Evolutionary conservation across 2,797 vertebrate genomes (phyloP), one percentile per base, ranked within the genome.

Genomic region (Apodemus agrarius): DNA sequence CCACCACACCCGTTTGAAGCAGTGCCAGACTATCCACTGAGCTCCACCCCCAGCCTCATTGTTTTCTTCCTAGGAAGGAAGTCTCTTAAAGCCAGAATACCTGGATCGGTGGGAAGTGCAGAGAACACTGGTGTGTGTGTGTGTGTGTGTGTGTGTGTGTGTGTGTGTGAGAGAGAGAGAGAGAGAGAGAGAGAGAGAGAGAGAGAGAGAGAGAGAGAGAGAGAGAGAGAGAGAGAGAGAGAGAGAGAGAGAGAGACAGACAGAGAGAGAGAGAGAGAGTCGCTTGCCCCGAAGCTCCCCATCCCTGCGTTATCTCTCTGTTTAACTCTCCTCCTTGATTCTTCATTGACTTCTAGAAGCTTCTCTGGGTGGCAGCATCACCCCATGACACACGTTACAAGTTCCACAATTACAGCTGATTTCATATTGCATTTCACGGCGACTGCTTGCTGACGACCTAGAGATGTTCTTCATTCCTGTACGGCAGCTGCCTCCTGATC

Each of bases 341-440:
- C 90, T 61, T 95, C 76, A 3, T 1, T 78, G 19, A 40, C 65
- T 74, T 59, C 92, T 74, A 67, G 95, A 92, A 93, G n/a, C 65
- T 81, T 88, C 90, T 93, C 29, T 54, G 57, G 8, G 31, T 14
- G 88, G 34, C 43, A 74, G 87, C 63, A 34, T 87, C 78, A 6
- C 46, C 83, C 81, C 21, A 16, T 16, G 81, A 76, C 65, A 22
- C 21, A 17, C 19, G 8, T 57, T 61, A 89, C 80, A 59, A 22
- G 75, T 90, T 52, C 61, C 46, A 24, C 61, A 85, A 85, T 88
- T 19, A 82, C 57, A 87, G 90, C 85, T 87, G 69, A 37, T 57
- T 94, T 80, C n/a, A 34, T 78, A 52, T 91, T 29, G 40, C n/a
- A 52, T 92, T 93, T 61, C 90, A 76, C 4, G 2, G 92, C 16